Evolutionary conservation across 2,113 vertebrate genomes (phyloP).

Genomic region (Salvelinus fontinalis): DNA sequence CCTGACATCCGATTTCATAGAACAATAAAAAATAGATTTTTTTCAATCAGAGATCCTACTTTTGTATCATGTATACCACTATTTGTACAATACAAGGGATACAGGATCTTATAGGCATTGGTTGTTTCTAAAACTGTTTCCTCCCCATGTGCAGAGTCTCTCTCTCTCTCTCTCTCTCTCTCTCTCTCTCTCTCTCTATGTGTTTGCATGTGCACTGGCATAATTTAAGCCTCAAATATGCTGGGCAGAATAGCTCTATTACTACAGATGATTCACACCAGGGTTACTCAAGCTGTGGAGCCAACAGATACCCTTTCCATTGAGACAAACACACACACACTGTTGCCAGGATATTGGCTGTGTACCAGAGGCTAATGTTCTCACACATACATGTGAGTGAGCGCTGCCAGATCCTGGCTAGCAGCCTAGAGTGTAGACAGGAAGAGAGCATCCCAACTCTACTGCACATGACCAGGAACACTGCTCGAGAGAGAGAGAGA

Average conservation of each 20-base stretch:
- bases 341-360: neutral
- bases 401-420: neutral
- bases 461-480: neutral
- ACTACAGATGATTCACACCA: slow-evolving; percentile 7
- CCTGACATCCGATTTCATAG: too few species aligned
- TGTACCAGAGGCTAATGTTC: slow-evolving; percentile 8
- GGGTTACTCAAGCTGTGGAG: slow-evolving; percentile 1
- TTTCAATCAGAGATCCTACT: too few species aligned
- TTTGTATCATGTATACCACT: too few species aligned
- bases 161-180: neutral
- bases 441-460: neutral
- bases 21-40: too few species aligned
- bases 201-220: neutral
- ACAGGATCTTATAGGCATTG: neutral
- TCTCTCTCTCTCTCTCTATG: too few species aligned
- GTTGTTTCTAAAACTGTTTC: neutral
- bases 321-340: neutral
- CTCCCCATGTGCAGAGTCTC: slow-evolving; percentile 1
- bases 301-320: neutral
- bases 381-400: slow-evolving; percentile 13
- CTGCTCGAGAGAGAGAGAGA: neutral
- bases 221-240: neutral
- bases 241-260: slow-evolving; percentile 7
- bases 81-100: too few species aligned
- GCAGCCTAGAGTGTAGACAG: neutral